Base-by-base conservation (phyloP, 1,140 invertebrate genomes). In the Drosophila sucinea region DNA sequence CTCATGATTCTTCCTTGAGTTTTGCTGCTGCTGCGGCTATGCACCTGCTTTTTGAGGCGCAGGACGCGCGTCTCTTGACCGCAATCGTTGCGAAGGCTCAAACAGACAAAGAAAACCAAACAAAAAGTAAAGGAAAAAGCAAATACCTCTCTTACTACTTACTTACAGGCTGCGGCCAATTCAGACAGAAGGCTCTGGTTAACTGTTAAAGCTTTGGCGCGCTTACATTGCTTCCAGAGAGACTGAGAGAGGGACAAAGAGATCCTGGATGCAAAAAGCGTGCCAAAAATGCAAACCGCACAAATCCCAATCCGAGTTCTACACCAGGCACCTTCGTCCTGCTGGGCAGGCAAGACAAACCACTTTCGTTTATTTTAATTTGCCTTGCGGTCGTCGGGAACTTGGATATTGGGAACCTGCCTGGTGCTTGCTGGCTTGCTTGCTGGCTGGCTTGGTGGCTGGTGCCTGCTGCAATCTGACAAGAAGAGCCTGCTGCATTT, bases 361-460 rank as follows among this genome's bases (percentile, higher is more conserved):
- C 85, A 89, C 84, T 89, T 89, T 89, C 84, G 84, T 89, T 89
- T 89, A 89, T 89, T 89, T 89, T 89, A 89, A 89, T 89, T 89
- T 89, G 72, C 54, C 70, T 78, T 89, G 84, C 85, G 84, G 85
- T 89, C 64, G 54, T 58, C 65, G 54, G 25, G 17, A 10, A 54
- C 32, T 56, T 35, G 40, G 57, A 55, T 47, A n/a, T n/a, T 33
- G 27, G 58, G 35, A 25, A 54, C 30, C 41, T 65, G 40, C 25
- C 73, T 70, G 68, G 44, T 61, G 67, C 67, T 75, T 69, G 74
- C 30, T 27, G 44, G 6, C 17, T 11, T 40, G 44, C 6, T 23
- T 51, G 23, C 23, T 51, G 17, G 17, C 17, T 17, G 17, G 44
- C 5, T 4, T 47, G 17, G 23, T 51, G 44, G 7, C 44, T 51